These are phyloP conservation scores for Julus scandinavius DNA, from an alignment of 2,888 invertebrate genomes.

Conservation along the genomic window DNA sequence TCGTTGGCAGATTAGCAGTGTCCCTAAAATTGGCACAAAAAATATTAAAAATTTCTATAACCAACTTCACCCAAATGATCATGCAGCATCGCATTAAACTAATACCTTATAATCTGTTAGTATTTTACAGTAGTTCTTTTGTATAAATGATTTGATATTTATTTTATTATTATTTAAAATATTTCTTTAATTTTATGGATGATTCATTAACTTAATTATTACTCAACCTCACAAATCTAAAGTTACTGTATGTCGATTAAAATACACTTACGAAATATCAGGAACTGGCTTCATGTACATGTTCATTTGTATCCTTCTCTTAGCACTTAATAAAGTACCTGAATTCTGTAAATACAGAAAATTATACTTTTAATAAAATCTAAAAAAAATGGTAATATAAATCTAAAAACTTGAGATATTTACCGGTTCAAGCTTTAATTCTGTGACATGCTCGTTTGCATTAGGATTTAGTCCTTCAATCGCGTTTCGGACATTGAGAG, in stretches of 20 bases:
- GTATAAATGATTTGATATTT: too few relatives aligned
- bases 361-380: not conserved
- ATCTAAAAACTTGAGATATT: not conserved
- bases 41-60: too few relatives aligned
- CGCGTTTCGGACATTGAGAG: conserved; percentile 30
- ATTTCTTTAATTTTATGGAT: too few relatives aligned
- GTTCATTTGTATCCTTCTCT: conserved; percentile 53
- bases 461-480: conserved; percentile 56
- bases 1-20: conserved; percentile 51
- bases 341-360: conserved; percentile 48
- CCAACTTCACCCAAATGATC: too few relatives aligned
- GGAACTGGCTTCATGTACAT: conserved; percentile 49
- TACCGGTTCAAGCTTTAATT: conserved; percentile 56
- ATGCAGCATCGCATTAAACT: too few relatives aligned
- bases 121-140: too few relatives aligned
- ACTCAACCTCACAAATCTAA: not conserved
- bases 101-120: too few relatives aligned
- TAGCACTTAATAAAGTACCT: conserved; percentile 49
- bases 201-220: not conserved
- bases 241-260: not conserved
- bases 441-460: conserved; percentile 40
- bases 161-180: too few relatives aligned
- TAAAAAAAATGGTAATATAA: not conserved
- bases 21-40: conserved; percentile 15
- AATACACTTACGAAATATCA: conserved; percentile 44